A percentile compares a stretch with the other conserved stretches of the same genome.
phyloP scores from a whole-genome alignment of 2,113 vertebrate species.

The Lepus timidus region DNA sequence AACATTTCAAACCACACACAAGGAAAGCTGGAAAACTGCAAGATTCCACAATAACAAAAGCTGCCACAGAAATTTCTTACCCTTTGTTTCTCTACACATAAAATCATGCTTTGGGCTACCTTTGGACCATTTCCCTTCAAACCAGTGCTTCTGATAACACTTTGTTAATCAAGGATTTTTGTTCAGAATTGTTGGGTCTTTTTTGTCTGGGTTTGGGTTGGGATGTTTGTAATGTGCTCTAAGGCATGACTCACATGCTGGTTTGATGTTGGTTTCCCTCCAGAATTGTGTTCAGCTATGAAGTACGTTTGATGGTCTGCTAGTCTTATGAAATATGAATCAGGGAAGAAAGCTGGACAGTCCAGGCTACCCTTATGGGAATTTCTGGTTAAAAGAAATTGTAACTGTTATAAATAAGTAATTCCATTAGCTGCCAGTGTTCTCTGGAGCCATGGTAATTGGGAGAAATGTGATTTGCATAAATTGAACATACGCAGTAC shows the following conservation, averaged over 20 bases:
- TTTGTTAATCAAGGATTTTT: not conserved
- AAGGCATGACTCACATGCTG: too few species aligned
- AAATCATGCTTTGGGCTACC: not conserved
- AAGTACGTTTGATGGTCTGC: not conserved
- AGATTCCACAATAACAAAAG: not conserved
- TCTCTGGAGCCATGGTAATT: not conserved
- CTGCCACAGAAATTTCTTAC: not conserved
- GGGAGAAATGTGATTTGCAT: not conserved
- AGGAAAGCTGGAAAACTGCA: not conserved
- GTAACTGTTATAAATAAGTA: not conserved
- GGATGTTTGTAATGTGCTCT: not conserved
- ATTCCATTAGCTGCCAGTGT: not conserved
- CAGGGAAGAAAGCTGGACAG: not conserved
- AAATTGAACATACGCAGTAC: not conserved
- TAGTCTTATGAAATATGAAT: not conserved
- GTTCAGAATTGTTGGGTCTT: not conserved
- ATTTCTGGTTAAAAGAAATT: not conserved
- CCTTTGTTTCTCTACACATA: not conserved
- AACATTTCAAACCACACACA: not conserved
- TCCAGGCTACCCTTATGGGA: not conserved
- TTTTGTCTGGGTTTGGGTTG: not conserved
- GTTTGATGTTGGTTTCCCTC: not conserved
- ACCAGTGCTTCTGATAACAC: not conserved
- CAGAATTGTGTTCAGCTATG: not conserved
- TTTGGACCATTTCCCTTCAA: conserved; percentile 61